Evolutionary conservation across 1,140 invertebrate species (phyloP), one percentile per base, ranked within the genome.

Genomic region (Drosophila ficusphila): DNA sequence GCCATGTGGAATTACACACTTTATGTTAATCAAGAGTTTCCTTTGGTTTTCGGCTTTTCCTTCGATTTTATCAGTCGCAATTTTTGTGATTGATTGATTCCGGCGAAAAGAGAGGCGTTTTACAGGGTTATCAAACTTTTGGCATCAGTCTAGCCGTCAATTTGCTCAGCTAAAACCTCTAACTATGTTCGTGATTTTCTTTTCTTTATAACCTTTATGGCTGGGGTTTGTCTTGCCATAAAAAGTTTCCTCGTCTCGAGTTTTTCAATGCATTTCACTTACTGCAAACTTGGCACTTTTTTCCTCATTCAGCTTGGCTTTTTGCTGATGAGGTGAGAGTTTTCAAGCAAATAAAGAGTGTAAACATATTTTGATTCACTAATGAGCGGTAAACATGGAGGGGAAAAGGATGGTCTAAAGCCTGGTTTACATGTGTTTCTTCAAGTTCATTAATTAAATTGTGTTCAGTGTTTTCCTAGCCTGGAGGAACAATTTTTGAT

Each of bases 261-360:
- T 53, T 76, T 71, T 42, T 33, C 34, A 57, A 56, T 81, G 68
- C 56, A 82, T 69, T 82, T 83, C 75, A 83, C 79, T 83, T 67
- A 67, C 51, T 77, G 76, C 68, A 74, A 73, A 74, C 60, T 60
- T 73, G 44, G 54, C 48, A 64, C 56, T 62, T 78, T 69, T 49
- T 14, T 33, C 44, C 36, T n/a, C 14, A 19, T 46, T 76, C 27
- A 14, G 56, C 41, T 9, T 31, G 4, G 16, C 14, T 25, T 48
- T 64, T 33, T 75, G 70, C 39, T 42, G 33, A 54, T 54, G 44
- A 47, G 72, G 81, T 85, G 76, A 86, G 79, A 85, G 79, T 81
- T 79, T 85, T 67, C 25, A 76, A 36, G 46, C 31, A 72, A 42
- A 68, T 53, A 57, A 67, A 74, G 53, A 74, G 61, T 38, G 39